These are phyloP conservation scores for Kradibia gibbosae DNA, from an alignment of 1,140 invertebrate species.

Conservation along the genomic window DNA sequence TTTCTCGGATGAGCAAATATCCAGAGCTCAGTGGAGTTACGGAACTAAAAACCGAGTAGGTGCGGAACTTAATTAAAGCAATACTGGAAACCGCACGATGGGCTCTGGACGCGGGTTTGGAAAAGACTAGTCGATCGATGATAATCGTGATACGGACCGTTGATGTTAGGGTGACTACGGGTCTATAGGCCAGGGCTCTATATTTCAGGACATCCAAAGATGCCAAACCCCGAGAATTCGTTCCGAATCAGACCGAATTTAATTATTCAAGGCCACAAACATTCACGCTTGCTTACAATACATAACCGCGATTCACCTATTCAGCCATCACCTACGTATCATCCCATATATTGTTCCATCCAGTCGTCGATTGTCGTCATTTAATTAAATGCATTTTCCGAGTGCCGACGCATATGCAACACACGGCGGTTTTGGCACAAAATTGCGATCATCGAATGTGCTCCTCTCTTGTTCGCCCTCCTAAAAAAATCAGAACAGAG, in stretches of 20 bases:
- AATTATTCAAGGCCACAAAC: slow-evolving; percentile 37
- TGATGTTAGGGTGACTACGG: too few species aligned
- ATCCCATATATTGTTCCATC: neutral
- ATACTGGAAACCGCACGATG: neutral
- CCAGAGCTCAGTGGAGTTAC: neutral
- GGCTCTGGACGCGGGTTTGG: neutral
- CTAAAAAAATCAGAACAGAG: too few species aligned
- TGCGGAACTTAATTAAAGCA: neutral
- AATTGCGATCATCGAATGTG: neutral
- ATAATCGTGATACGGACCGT: neutral
- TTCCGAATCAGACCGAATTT: neutral
- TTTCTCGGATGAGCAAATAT: neutral
- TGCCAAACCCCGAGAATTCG: neutral
- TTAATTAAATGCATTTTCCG: slow-evolving; percentile 68
- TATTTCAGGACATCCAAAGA: neutral
- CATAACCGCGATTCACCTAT: slow-evolving; percentile 24
- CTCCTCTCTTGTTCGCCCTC: too few species aligned
- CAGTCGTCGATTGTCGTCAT: slow-evolving; percentile 58
- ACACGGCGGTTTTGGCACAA: neutral
- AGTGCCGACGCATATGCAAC: slow-evolving; percentile 18
- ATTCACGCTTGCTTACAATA: slow-evolving; percentile 50
- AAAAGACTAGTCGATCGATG: neutral
- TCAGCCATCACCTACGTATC: neutral
- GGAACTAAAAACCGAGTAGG: neutral
- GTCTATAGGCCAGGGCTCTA: neutral